Conservation (phyloP, 53 echinoderm and acorn worm genomes). For the Temnopleurus reevesii region DNA sequence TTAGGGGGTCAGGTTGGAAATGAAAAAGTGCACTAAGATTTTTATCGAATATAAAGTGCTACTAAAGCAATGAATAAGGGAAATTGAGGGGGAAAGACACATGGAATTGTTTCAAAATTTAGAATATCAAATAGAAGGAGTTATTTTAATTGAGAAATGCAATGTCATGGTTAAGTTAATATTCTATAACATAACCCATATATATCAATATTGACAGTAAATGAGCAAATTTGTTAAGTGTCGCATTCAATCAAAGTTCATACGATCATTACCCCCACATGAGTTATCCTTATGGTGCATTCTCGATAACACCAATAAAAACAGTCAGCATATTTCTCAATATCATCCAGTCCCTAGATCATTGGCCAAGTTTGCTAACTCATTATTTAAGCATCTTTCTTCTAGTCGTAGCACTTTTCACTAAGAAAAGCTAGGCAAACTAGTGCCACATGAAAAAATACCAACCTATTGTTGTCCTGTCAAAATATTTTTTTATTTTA, state of each 20-base stretch:
- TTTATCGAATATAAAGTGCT: neutral
- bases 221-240: no score
- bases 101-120: neutral
- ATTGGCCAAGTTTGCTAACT: slow-evolving; percentile 27
- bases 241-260: neutral
- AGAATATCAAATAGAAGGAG: no score
- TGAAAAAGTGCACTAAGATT: neutral
- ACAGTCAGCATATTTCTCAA: slow-evolving; percentile 10
- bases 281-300: neutral
- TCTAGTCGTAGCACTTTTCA: no score
- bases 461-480: no score
- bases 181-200: no score
- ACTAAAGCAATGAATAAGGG: no score
- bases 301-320: neutral
- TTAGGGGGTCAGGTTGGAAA: neutral
- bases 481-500: no score
- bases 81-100: neutral
- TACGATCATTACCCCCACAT: neutral
- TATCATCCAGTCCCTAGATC: neutral
- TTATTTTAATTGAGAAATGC: no score
- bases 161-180: no score
- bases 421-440: no score
- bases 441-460: no score
- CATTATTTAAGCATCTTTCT: neutral
- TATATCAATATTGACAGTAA: no score